phyloP scores from a whole-genome alignment of 2,797 vertebrate species.

The Acanthiza pusilla region DNA sequence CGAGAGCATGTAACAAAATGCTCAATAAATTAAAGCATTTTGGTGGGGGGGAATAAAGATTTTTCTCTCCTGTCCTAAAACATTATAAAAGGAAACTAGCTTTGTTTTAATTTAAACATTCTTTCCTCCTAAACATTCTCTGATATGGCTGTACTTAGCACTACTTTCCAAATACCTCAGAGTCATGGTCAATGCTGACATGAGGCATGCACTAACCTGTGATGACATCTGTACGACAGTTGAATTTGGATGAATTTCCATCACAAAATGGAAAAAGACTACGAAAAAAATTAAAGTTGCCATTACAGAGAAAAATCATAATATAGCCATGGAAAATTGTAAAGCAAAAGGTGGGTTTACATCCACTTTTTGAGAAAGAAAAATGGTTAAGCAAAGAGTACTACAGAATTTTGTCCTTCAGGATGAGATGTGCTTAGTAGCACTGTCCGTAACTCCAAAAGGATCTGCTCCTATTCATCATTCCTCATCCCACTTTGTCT shows the following conservation, averaged over 20 bases:
- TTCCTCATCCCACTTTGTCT: background rate
- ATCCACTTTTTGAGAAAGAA: background rate
- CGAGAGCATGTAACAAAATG: background rate
- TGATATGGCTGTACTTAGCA: background rate
- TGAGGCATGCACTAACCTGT: background rate
- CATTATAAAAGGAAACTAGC: background rate
- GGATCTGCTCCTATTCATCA: background rate
- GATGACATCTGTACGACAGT: background rate
- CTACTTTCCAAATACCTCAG: background rate
- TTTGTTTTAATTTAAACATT: background rate
- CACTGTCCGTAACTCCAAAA: background rate
- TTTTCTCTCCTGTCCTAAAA: background rate
- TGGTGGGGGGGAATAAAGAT: fast-evolving
- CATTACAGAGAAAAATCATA: background rate
- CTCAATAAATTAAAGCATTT: background rate
- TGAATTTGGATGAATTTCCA: background rate
- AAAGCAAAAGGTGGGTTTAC: background rate
- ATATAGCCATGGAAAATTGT: background rate
- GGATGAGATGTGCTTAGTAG: background rate
- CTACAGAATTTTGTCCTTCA: background rate
- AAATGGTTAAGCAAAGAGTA: background rate
- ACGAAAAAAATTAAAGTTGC: background rate
- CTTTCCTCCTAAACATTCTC: background rate
- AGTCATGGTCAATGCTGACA: background rate
- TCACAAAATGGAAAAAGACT: background rate